Conservation (phyloP, 92 coral and sea anemone genomes). For the Porites evermanni region DNA sequence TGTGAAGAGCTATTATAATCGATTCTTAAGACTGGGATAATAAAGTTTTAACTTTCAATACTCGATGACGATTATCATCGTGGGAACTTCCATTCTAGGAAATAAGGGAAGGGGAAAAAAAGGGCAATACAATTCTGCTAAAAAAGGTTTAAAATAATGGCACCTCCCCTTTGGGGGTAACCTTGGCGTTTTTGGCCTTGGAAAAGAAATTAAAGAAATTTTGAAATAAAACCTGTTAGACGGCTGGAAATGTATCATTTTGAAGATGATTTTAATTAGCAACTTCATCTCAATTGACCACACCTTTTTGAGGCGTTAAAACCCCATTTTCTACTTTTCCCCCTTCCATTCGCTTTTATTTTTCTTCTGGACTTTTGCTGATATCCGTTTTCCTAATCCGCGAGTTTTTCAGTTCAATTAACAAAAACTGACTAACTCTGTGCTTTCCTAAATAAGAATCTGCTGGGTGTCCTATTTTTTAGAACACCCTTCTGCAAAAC, state of each 20-base stretch:
- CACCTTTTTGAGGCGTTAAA: background rate
- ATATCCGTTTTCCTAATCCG: no score
- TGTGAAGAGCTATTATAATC: background rate
- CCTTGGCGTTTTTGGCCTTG: background rate
- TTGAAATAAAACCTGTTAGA: constrained; percentile 14
- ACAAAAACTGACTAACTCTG: background rate
- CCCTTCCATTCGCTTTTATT: background rate
- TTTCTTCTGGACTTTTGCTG: no score
- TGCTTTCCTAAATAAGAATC: background rate
- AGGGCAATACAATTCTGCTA: no score
- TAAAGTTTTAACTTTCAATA: background rate
- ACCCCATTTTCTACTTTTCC: background rate
- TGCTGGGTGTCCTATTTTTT: background rate
- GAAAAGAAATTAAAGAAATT: background rate
- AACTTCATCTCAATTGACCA: constrained; percentile 2
- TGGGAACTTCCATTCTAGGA: no score
- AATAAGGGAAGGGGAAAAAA: no score
- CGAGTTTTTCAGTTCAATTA: background rate
- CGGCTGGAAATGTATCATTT: background rate
- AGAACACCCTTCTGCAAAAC: constrained; percentile 2
- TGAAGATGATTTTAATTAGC: background rate
- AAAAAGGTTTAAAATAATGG: background rate
- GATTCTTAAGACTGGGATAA: background rate
- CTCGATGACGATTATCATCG: background rate
- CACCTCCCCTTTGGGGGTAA: background rate